Evolutionary conservation across 2,888 invertebrate species (phyloP).

Genomic region (Holacanthella duospinosa): DNA sequence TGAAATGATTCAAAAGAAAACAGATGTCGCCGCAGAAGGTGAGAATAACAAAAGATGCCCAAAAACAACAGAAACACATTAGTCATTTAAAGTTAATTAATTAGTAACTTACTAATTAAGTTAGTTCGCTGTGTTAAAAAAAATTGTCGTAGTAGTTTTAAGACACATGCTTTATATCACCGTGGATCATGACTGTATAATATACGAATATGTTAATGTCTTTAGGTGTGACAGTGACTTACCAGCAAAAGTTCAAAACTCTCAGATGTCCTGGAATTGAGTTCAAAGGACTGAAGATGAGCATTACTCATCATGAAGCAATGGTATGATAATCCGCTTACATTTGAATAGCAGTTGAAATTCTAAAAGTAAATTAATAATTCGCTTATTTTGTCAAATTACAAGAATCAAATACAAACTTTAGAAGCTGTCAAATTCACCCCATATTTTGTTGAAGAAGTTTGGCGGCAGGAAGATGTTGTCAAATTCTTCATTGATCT

Average conservation of each 20-base stretch:
- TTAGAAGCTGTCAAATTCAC: constrained; percentile 17
- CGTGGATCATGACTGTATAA: too few relatives aligned
- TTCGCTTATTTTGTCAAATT: not conserved
- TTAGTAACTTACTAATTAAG: too few relatives aligned
- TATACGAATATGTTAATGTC: too few relatives aligned
- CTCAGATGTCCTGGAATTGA: constrained; percentile 63
- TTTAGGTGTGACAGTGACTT: constrained; percentile 40
- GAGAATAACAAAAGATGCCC: too few relatives aligned
- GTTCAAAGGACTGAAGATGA: constrained; percentile 63
- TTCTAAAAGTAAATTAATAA: constrained; percentile 8
- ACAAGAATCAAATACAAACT: not conserved
- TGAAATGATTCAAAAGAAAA: too few relatives aligned
- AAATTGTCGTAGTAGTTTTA: too few relatives aligned
- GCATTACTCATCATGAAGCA: constrained; percentile 53
- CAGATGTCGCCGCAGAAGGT: too few relatives aligned
- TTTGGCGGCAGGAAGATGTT: constrained; percentile 49
- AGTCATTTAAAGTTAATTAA: too few relatives aligned
- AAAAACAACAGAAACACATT: too few relatives aligned
- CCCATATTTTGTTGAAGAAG: constrained; percentile 10
- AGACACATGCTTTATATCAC: too few relatives aligned
- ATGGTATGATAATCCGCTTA: not conserved
- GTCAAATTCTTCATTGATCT: constrained; percentile 40
- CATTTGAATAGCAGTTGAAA: constrained; percentile 18
- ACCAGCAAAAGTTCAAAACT: constrained; percentile 46
- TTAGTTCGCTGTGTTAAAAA: too few relatives aligned